Base-by-base conservation (phyloP, 2,113 vertebrate species). In the Tupaia tana region DNA sequence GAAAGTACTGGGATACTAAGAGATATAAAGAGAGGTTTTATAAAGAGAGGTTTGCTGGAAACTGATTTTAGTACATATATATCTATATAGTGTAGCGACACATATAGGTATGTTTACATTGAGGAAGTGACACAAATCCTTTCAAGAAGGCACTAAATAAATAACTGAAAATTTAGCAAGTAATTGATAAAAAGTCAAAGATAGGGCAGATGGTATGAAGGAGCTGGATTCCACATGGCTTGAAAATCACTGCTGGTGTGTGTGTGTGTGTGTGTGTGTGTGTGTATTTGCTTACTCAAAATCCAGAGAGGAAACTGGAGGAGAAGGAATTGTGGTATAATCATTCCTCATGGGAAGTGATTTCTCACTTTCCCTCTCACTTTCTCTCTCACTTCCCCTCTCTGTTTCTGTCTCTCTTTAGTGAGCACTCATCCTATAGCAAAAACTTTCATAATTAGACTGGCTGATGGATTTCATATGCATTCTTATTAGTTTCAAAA, bases 121-220 rank as follows among this genome's bases (percentile, higher is more conserved):
- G 18, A 85, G 31, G 2, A 0, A 67, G 54, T 74, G 15, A 9
- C 15, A 64, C n/a, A 78, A 91, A 70, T 78, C 6, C 4, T 67
- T 81, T 54, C 4, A 89, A 88, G 74, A 95, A 95, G 78, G 31
- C 24, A 71, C 1, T 73, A 70, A 93, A 71, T 74, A 92, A 90
- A 67, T 73, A n/a, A 86, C 22, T 52, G 70, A 77, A 71, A 81
- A 67, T 74, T 52, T n/a, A 61, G 5, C 81, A 93, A 56, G 18
- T n/a, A 59, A 20, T 79, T 18, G n/a, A 54, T 29, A 29, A 66
- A 56, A 54, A 11, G 20, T 31, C 64, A 81, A 90, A 66, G 13
- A 80, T n/a, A 69, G 43, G 5, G 43, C 43, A n/a, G n/a, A n/a
- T n/a, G n/a, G n/a, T 3, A 5, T 43, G 3, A 43, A 43, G 43